These are phyloP conservation scores for Austrolebias charrua DNA, from an alignment of 2,797 vertebrate genomes.

Conservation along the genomic window DNA sequence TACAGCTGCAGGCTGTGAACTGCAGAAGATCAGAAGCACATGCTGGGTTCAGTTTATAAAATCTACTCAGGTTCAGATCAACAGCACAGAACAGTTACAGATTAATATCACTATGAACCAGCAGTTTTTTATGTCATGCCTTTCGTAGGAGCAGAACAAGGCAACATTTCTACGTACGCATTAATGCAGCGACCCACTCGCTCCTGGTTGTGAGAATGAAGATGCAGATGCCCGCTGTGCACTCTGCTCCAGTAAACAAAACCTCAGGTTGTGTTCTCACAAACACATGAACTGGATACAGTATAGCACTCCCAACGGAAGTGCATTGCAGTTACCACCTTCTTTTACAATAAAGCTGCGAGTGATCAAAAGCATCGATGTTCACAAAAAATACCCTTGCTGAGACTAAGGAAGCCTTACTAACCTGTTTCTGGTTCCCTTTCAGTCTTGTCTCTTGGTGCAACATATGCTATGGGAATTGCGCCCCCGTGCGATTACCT, in stretches of 20 bases:
- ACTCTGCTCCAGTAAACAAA: not conserved
- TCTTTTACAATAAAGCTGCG: not conserved
- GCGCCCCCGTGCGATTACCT: too few relatives aligned
- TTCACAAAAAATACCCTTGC: not conserved
- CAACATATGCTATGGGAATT: too few relatives aligned
- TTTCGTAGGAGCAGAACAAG: not conserved
- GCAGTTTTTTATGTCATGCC: not conserved
- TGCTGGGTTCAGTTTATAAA: not conserved
- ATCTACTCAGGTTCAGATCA: not conserved
- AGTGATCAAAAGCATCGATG: not conserved
- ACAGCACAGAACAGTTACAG: not conserved
- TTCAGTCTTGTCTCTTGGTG: too few relatives aligned
- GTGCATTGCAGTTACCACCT: not conserved
- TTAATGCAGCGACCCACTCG: not conserved
- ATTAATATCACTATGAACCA: not conserved
- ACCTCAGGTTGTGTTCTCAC: constrained; percentile 3
- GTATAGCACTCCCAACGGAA: not conserved
- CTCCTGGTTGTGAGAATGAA: not conserved
- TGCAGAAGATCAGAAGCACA: not conserved
- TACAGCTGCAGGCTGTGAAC: not conserved
- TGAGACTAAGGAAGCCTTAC: not conserved
- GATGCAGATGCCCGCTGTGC: not conserved
- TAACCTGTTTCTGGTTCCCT: not conserved
- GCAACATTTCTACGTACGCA: not conserved
- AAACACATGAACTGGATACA: not conserved